A percentile compares a stretch with the other conserved stretches of the same genome.
phyloP scores from a whole-genome alignment of 2,888 invertebrate species.

The Allophyes oxyacanthae region DNA sequence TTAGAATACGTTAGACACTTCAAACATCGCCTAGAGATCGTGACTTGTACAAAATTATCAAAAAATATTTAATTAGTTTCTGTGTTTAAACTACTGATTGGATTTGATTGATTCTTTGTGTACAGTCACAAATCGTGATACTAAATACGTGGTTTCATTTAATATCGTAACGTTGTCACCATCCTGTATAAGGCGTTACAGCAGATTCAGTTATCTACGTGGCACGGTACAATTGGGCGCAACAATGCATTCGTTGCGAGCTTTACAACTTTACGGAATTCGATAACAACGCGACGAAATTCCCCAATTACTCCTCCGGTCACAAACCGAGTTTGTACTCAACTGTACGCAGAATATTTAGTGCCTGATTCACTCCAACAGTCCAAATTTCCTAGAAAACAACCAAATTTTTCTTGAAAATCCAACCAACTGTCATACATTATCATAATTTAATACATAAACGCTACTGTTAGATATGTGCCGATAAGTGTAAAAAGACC shows the following conservation, averaged over 20 bases:
- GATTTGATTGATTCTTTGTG: too few relatives aligned
- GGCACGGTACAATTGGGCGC: constrained; percentile 22
- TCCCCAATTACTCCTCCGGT: constrained; percentile 33
- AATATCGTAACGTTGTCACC: too few relatives aligned
- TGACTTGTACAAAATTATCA: too few relatives aligned
- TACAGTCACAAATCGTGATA: too few relatives aligned
- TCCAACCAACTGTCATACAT: constrained; percentile 27
- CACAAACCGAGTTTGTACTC: constrained; percentile 5
- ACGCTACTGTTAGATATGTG: constrained; percentile 45
- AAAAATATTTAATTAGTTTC: too few relatives aligned
- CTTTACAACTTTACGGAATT: constrained; percentile 37
- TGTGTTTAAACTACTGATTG: too few relatives aligned
- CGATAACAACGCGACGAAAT: constrained; percentile 28
- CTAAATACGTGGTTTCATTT: too few relatives aligned
- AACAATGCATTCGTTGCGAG: constrained; percentile 33
- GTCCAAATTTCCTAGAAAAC: constrained; percentile 40
- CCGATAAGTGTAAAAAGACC: constrained; percentile 38
- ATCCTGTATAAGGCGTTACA: too few relatives aligned
- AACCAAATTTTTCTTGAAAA: constrained; percentile 28
- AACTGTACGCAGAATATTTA: constrained; percentile 34
- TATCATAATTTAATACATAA: constrained; percentile 49
- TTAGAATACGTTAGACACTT: too few relatives aligned
- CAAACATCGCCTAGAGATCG: too few relatives aligned
- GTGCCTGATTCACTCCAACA: constrained; percentile 39
- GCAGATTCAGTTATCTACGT: constrained; percentile 4